Percentiles rank a stretch among this genome's conserved stretches.
phyloP scores from a whole-genome alignment of 2,113 vertebrate genomes.

The Tachysurus fulvidraco region DNA sequence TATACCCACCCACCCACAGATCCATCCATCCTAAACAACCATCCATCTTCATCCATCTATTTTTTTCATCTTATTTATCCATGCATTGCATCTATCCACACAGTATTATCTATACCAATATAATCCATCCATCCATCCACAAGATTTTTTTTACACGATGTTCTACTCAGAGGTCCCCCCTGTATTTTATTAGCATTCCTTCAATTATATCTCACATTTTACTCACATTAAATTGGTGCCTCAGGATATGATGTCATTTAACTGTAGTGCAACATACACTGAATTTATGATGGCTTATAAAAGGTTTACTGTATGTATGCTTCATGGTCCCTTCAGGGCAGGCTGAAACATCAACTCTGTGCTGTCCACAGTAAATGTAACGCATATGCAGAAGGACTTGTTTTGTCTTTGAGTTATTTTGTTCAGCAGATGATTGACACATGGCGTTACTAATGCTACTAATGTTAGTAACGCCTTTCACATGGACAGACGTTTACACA shows the following conservation, averaged over 20 bases:
- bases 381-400: slow-evolving; percentile 17
- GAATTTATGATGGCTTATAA: slow-evolving; percentile 3
- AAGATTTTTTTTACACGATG: slow-evolving; percentile 7
- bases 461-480: slow-evolving; percentile 35
- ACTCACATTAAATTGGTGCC: slow-evolving; percentile 16
- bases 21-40: neutral
- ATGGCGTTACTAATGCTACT: slow-evolving; percentile 42
- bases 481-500: slow-evolving; percentile 27
- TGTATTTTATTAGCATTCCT: slow-evolving; percentile 28
- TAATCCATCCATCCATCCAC: neutral
- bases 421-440: slow-evolving; percentile 42
- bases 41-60: neutral
- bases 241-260: slow-evolving; percentile 31
- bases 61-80: neutral
- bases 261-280: neutral
- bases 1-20: neutral
- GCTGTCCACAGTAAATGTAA: neutral
- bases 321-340: slow-evolving; percentile 5
- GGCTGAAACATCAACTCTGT: slow-evolving; percentile 13
- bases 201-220: slow-evolving; percentile 4
- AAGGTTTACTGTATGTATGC: neutral
- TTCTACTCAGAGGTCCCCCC: neutral
- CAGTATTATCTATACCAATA: neutral
- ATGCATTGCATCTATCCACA: neutral
- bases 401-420: slow-evolving; percentile 33